Base-by-base conservation (phyloP, 2,113 vertebrate genomes). In the Craseonycteris thonglongyai region DNA sequence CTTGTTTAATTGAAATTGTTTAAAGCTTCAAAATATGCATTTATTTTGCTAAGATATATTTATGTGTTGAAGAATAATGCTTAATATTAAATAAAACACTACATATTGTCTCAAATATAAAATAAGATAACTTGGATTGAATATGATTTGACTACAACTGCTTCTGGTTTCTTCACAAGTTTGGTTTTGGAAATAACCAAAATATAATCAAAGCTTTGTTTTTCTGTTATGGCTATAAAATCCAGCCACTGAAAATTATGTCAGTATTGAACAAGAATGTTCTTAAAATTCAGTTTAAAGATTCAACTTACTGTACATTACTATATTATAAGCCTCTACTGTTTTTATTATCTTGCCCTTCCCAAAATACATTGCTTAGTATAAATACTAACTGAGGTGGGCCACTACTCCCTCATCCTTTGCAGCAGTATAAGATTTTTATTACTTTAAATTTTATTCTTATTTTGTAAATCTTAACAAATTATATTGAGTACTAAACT, bases 51-150 rank as follows among this genome's bases (percentile, higher is more conserved):
- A 69, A 94, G 21, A 47, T 56, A 3, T 66, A 56, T 24, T 72
- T 89, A 30, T 5, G 2, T 79, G 28, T 88, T 80, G 13, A 80
- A 59, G 59, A 88, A 54, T 84, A 33, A 71, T 78, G 19, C 30
- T 93, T 79, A 88, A 16, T 69, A 30, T 61, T 83, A 47, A 90
- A 42, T 68, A 75, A 95, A 93, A 88, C 24, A n/a, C n/a, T 94
- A 7, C 33, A 38, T 83, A 47, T 21, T 75, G 68, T 88, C n/a
- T 78, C 38, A 68, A 35, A 69, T 92, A 40, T 75, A 74, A 84
- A 93, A 33, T 92, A 56, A 88, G 86, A 47, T 76, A 79, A 7
- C 21, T 79, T 90, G 63, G 78, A 54, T 89, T 94, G 18, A 18
- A 28, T 94, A 16, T 94, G 42, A 6, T 81, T 89, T 75, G 33